Conservation (phyloP, 2,113 vertebrate species). For the Podilymbus podiceps region DNA sequence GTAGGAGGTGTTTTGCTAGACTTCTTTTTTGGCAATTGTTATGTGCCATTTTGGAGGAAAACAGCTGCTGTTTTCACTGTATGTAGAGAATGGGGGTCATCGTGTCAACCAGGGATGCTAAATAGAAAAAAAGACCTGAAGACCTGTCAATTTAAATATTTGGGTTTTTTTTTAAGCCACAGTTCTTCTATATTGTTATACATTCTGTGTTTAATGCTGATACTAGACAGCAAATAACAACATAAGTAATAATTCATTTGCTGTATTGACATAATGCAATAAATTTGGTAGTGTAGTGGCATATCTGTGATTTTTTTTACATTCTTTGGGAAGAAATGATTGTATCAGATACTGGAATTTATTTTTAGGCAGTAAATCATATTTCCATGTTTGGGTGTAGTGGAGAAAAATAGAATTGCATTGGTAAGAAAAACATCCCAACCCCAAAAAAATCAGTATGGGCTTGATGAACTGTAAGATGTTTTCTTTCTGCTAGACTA, state of each 20-base stretch:
- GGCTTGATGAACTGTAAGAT: neutral
- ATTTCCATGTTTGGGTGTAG: neutral
- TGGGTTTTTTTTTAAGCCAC: neutral
- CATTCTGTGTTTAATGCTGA: neutral
- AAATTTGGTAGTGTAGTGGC: neutral
- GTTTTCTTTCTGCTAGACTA: neutral
- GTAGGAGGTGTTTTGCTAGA: neutral
- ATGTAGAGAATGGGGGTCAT: accelerated
- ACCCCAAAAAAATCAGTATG: neutral
- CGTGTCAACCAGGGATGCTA: neutral
- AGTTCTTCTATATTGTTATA: neutral
- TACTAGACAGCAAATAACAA: neutral
- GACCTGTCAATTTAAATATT: neutral
- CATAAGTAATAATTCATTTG: neutral
- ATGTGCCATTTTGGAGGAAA: neutral
- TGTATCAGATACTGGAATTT: neutral
- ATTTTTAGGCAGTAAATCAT: neutral
- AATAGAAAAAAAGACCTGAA: neutral
- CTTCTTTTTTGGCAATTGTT: neutral
- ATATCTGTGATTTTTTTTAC: neutral
- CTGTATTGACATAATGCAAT: neutral
- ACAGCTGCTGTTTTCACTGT: neutral
- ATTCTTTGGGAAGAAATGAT: neutral
- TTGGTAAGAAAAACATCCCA: neutral
- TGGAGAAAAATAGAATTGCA: neutral